Evolutionary conservation across 30 jellyfish, hydroid and myxozoan species (phyloP).

Genomic region (Hydractinia echinata): DNA sequence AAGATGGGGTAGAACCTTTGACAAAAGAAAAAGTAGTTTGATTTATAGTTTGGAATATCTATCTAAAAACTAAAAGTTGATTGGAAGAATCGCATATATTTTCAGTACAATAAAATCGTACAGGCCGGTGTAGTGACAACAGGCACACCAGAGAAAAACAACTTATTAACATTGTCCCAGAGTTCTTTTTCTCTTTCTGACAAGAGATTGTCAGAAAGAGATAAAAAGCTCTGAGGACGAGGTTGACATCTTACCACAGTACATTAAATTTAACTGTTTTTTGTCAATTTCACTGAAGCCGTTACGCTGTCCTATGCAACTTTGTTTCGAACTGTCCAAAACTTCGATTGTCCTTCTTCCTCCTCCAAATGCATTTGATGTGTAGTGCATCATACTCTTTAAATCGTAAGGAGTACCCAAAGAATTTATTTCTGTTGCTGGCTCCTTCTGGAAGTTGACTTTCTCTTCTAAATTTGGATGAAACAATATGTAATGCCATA

Average conservation of each 20-base stretch:
- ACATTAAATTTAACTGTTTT: slow-evolving; percentile 51
- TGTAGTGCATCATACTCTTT: slow-evolving; percentile 31
- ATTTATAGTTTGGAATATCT: not conserved
- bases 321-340: slow-evolving; percentile 42
- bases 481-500: not conserved
- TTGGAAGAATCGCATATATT: not conserved
- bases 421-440: not conserved
- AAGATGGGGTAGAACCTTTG: not conserved
- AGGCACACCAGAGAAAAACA: not conserved
- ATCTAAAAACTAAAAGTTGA: not conserved
- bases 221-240: not conserved
- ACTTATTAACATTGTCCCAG: not conserved
- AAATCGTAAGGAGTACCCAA: slow-evolving; percentile 8
- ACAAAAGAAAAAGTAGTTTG: no score
- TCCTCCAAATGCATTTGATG: slow-evolving; percentile 26
- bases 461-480: slow-evolving; percentile 51
- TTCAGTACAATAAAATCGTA: not conserved
- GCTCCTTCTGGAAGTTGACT: slow-evolving; percentile 35
- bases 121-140: not conserved
- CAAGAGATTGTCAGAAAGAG: not conserved
- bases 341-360: slow-evolving; percentile 53
- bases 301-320: slow-evolving; percentile 57
- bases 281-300: slow-evolving; percentile 66
- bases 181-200: not conserved
- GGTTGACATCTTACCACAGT: slow-evolving; percentile 5